Evolutionary conservation across 2,797 vertebrate genomes (phyloP), one percentile per base, ranked within the genome.

Genomic region (Triplophysa bombifrons): DNA sequence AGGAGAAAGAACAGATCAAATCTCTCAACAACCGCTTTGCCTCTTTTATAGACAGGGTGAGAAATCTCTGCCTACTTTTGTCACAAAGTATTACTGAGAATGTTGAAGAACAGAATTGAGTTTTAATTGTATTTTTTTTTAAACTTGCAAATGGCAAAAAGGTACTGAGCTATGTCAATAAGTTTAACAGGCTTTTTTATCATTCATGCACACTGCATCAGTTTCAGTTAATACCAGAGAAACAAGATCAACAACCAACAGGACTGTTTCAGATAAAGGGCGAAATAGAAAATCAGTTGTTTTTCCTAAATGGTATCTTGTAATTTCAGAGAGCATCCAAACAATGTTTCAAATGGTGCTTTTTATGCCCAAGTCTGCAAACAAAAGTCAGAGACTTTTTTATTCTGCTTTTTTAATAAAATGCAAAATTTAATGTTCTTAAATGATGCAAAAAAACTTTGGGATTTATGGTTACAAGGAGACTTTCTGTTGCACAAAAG

Each of bases 1-100:
- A 95, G 71, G 97, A 98, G 90, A 97, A 96, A 86, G 95, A 98
- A 53, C 93, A 98, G 88, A 97, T 99, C 88, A 97, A 96, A 92
- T 86, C 6, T 0, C 95, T 98, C 68, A 99, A 98, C 91, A 95
- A 98, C 85, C 94, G 91, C 22, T 99, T 99, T 12, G 95, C 85
- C 27, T 89, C 92, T 72, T 93, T 95, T 90, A 98, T 99, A 4
- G 93, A 98, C 83, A 96, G 96, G 94, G 96, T 96, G 87, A 90
- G 84, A 61, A 0, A 6, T 64, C 22, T 69, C 51, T 27, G 13
- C 25, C 27, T 0, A 1, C 58, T 56, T n/a, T 6, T 0, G 20
- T 20, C n/a, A 38, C 34, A 77, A 64, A 3, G 46, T 38, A 58
- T 20, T 16, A 30, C 34, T 44, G 13, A 56, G 12, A 22, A 12